These are phyloP conservation scores for Cetonia aurata DNA, from an alignment of 2,888 invertebrate genomes.

Conservation along the genomic window DNA sequence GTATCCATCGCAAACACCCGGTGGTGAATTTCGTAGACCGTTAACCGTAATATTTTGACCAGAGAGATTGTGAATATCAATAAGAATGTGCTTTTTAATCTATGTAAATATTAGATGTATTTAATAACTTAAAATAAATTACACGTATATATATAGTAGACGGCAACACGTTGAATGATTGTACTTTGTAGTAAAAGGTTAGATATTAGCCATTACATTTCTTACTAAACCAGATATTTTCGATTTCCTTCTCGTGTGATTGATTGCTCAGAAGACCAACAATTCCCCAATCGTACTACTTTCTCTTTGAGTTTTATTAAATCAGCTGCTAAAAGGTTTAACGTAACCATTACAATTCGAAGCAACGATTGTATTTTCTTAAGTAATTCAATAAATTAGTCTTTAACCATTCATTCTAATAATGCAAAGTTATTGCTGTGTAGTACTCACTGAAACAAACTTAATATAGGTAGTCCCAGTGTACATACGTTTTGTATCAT, in stretches of 20 bases:
- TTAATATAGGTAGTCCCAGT: neutral
- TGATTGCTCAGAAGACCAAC: too few species aligned
- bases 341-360: too few species aligned
- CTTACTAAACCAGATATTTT: too few species aligned
- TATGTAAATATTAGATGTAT: conserved; percentile 39
- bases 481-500: conserved; percentile 38
- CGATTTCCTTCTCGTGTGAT: too few species aligned
- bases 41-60: conserved; percentile 87
- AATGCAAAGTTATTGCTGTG: too few species aligned
- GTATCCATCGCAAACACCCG: conserved; percentile 70
- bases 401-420: too few species aligned
- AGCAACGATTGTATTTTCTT: too few species aligned
- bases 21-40: conserved; percentile 80
- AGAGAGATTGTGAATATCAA: conserved; percentile 68
- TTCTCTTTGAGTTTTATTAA: too few species aligned
- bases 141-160: conserved; percentile 38
- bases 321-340: too few species aligned
- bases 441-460: too few species aligned
- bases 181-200: conserved; percentile 26
- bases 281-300: too few species aligned
- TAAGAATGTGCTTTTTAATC: conserved; percentile 22
- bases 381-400: too few species aligned
- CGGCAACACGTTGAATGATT: conserved; percentile 20
- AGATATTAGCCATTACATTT: neutral
- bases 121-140: conserved; percentile 31